Conservation (phyloP, 2,888 invertebrate genomes). For the Leucoma salicis region DNA sequence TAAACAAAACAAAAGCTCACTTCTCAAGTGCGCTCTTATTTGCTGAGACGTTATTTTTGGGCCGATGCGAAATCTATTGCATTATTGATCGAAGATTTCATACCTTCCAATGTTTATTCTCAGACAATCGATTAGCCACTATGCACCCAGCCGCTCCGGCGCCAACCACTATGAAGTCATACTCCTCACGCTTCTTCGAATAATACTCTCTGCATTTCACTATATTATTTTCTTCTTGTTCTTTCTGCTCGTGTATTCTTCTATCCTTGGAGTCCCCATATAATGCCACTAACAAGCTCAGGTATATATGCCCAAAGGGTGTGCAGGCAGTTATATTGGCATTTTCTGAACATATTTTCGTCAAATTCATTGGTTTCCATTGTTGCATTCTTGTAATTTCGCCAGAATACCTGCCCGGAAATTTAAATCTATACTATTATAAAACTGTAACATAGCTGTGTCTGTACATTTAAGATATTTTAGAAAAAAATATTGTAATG, state of each 20-base stretch:
- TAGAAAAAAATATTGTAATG: too few relatives aligned
- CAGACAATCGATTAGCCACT: slow-evolving; percentile 55
- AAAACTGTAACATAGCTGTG: too few relatives aligned
- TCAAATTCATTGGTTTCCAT: neutral
- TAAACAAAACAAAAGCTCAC: too few relatives aligned
- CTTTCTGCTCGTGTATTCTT: neutral
- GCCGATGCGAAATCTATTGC: too few relatives aligned
- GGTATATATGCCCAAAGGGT: neutral
- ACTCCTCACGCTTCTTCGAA: neutral
- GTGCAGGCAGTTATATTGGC: neutral
- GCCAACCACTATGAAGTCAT: slow-evolving; percentile 23
- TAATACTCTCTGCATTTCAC: neutral
- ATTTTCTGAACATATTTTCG: neutral
- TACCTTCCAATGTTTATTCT: slow-evolving; percentile 49
- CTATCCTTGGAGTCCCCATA: neutral
- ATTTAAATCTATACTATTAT: too few relatives aligned
- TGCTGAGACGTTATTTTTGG: too few relatives aligned
- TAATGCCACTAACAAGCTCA: neutral
- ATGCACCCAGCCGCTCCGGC: slow-evolving; percentile 45
- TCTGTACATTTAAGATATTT: too few relatives aligned
- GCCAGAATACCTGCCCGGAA: too few relatives aligned
- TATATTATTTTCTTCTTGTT: neutral
- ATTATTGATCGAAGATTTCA: too few relatives aligned
- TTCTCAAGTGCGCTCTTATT: too few relatives aligned
- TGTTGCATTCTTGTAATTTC: neutral